Evolutionary conservation across 2,797 vertebrate species (phyloP).

Genomic region (Lutjanus campechanus): DNA sequence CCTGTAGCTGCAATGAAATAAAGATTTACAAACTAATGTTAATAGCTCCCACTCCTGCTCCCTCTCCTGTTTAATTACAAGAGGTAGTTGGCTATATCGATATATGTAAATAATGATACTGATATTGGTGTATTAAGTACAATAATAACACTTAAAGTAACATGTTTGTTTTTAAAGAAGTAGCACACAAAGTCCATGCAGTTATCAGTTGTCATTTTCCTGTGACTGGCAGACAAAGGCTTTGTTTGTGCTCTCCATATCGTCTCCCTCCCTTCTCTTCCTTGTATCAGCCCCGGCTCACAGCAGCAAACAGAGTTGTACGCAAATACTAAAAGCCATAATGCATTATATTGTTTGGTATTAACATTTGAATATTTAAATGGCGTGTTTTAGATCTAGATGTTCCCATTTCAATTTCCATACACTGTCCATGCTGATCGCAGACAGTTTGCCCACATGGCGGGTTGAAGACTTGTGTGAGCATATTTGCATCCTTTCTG

Average conservation of each 20-base stretch:
- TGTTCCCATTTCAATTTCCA: slow-evolving; percentile 82
- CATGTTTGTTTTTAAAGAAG: slow-evolving; percentile 15
- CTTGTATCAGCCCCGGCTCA: slow-evolving; percentile 50
- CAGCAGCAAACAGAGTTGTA: slow-evolving; percentile 84
- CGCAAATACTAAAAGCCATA: slow-evolving; percentile 83
- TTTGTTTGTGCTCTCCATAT: slow-evolving; percentile 63
- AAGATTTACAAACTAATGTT: slow-evolving; percentile 4
- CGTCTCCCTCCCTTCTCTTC: slow-evolving; percentile 54
- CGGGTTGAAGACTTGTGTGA: slow-evolving; percentile 44
- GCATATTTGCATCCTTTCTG: slow-evolving; percentile 55
- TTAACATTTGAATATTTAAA: slow-evolving; percentile 89
- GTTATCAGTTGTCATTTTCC: slow-evolving; percentile 56
- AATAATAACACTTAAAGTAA: neutral
- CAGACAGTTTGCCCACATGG: slow-evolving; percentile 60
- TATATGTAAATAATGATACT: neutral
- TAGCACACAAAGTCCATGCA: slow-evolving; percentile 18
- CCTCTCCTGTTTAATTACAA: neutral
- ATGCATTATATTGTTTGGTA: slow-evolving; percentile 83
- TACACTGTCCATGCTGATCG: slow-evolving; percentile 54
- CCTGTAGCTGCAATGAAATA: neutral
- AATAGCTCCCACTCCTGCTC: neutral
- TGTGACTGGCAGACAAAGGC: slow-evolving; percentile 67
- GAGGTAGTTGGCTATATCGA: neutral
- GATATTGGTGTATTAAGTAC: neutral
- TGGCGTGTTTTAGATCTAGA: slow-evolving; percentile 82